Evolutionary conservation across 2,797 vertebrate genomes (phyloP), one percentile per base, ranked within the genome.

Genomic region (Lepilemur ruficaudatus): DNA sequence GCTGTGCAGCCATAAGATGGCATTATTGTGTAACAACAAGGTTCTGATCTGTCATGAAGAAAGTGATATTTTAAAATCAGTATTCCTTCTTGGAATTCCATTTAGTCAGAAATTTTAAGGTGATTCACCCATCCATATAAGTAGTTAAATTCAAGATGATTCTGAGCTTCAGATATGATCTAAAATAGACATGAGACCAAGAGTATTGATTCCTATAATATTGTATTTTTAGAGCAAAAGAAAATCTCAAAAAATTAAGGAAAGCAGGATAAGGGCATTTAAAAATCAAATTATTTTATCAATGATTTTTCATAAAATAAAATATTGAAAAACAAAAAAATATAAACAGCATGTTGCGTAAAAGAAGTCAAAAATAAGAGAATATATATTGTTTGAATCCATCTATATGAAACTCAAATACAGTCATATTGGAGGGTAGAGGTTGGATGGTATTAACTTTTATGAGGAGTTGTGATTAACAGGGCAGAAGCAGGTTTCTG

Each of bases 21-120:
- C 97, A 95, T 98, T 97, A 96, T 97, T 97, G 93, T 96, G 73
- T 95, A 95, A 87, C 41, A 86, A n/a, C 92, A 92, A 63, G 25
- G 32, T 92, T 92, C 48, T 79, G 28, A 23, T 90, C n/a, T 88
- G 57, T 73, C 4, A 86, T 65, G 50, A 57, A 94, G 55, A 73
- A 91, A 92, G 28, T 48, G 13, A 57, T 76, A 41, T 85, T 83
- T 75, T 48, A 38, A 84, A 97, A 89, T 91, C 30, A 30, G 14
- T 63, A 76, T 92, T 81, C 23, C 22, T 86, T 11, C 15, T 90
- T 83, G 28, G 38, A 87, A 86, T 81, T 79, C 30, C 28, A 75
- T 72, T 96, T 84, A 88, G 5, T 93, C 35, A 63, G 9, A 83
- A 82, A 72, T 72, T 88, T 93, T 30, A 5, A 18, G 23, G 12